Conservation (phyloP, 2,113 vertebrate genomes). For the Bostrychus sinensis region DNA sequence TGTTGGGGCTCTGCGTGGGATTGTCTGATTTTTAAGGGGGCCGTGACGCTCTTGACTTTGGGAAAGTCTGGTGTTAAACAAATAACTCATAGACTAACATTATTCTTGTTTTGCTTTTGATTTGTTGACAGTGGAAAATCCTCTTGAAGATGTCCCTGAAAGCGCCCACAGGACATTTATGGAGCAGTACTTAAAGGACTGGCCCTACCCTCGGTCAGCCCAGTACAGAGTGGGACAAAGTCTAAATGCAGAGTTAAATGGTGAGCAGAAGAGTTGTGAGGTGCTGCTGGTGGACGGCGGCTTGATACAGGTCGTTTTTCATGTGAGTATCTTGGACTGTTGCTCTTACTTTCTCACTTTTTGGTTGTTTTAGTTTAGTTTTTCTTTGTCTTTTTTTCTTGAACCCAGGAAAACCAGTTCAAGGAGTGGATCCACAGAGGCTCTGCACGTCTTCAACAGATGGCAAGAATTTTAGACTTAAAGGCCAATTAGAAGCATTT, state of each 20-base stretch:
- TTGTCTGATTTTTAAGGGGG: no score
- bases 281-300: conserved; percentile 89
- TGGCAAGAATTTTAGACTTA: conserved; percentile 71
- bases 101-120: neutral
- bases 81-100: neutral
- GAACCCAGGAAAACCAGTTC: conserved; percentile 81
- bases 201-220: conserved; percentile 88
- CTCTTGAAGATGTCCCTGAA: conserved; percentile 87
- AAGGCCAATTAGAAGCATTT: neutral
- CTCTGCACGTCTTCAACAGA: conserved; percentile 88
- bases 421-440: conserved; percentile 94
- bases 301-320: conserved; percentile 87
- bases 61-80: neutral
- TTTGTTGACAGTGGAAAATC: conserved; percentile 79
- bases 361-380: no score
- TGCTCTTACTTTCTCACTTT: neutral
- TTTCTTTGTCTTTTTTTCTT: neutral
- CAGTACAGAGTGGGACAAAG: conserved; percentile 84
- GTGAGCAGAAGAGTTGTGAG: conserved; percentile 85
- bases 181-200: conserved; percentile 86
- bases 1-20: no score
- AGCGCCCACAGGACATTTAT: conserved; percentile 85
- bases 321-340: conserved; percentile 37
- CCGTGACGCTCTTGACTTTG: no score
- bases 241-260: conserved; percentile 86